phyloP scores from a whole-genome alignment of 1,140 invertebrate species.

The Vollenhovia emeryi region DNA sequence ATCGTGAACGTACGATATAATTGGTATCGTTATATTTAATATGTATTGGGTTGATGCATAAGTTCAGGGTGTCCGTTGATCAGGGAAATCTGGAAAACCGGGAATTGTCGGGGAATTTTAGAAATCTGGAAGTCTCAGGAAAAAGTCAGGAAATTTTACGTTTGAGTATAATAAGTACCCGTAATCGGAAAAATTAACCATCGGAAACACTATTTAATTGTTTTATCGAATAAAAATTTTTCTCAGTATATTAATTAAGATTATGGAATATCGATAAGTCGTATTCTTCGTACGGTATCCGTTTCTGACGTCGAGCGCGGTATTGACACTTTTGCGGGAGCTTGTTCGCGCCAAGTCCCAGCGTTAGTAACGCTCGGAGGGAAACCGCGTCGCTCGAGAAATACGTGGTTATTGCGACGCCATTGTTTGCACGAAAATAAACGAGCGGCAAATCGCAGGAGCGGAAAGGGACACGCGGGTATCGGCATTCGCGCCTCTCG shows the following conservation, averaged over 20 bases:
- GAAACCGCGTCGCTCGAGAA: background rate
- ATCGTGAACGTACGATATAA: background rate
- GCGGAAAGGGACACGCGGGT: slow-evolving; percentile 26
- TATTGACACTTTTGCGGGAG: background rate
- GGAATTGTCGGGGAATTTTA: too few relatives aligned
- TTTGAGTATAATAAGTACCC: too few relatives aligned
- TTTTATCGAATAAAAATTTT: too few relatives aligned
- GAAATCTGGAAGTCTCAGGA: too few relatives aligned
- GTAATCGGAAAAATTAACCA: too few relatives aligned
- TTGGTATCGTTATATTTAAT: too few relatives aligned
- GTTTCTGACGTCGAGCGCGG: background rate
- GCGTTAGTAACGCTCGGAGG: background rate
- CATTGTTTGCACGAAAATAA: slow-evolving; percentile 59
- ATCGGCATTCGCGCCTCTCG: slow-evolving; percentile 25
- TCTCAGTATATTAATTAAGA: background rate
- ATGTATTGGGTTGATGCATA: too few relatives aligned
- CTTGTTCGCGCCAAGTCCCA: background rate
- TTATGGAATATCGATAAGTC: background rate
- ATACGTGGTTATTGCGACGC: slow-evolving; percentile 33
- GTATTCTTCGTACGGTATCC: background rate
- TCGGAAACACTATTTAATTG: too few relatives aligned
- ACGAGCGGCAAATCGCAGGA: slow-evolving; percentile 27
- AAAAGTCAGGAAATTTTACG: too few relatives aligned
- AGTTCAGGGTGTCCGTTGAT: too few relatives aligned
- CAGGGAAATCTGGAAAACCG: too few relatives aligned